Percentiles rank a stretch among this genome's conserved stretches.
Evolutionary conservation across 1,140 invertebrate genomes (phyloP).

Genomic region (Plutomurus gul): DNA sequence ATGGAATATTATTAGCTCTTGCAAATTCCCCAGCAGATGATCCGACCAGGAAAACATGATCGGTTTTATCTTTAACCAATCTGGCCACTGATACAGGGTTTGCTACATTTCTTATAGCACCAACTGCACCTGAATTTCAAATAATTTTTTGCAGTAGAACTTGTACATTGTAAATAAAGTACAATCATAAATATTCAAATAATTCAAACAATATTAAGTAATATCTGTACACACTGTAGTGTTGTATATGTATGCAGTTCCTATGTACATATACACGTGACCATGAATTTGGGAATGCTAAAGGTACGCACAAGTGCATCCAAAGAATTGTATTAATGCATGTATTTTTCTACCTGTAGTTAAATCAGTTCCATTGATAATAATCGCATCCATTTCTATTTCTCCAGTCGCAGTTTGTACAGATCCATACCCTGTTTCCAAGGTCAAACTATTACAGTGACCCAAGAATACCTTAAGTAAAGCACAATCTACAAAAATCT

Average conservation of each 20-base stretch:
- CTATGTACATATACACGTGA: no score
- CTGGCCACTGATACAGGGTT: constrained; percentile 75
- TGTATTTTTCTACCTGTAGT: constrained; percentile 56
- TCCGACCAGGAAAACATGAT: constrained; percentile 72
- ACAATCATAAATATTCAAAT: neutral
- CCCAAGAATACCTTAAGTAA: neutral
- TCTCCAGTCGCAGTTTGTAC: constrained; percentile 68
- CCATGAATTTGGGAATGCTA: no score
- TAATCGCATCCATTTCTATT: constrained; percentile 75
- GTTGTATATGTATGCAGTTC: no score
- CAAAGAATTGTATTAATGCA: neutral
- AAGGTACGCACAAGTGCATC: no score
- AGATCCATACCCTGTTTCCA: constrained; percentile 69
- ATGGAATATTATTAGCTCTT: constrained; percentile 57
- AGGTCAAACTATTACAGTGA: neutral
- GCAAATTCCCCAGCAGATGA: constrained; percentile 75
- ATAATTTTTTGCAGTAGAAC: no score
- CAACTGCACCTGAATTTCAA: constrained; percentile 60
- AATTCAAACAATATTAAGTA: constrained; percentile 58
- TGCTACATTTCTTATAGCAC: constrained; percentile 68
- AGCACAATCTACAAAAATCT: neutral
- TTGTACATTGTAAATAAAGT: neutral
- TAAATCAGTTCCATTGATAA: constrained; percentile 64
- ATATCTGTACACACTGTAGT: no score
- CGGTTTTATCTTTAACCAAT: constrained; percentile 74